Conservation (phyloP, 2,113 vertebrate species). For the Protobothrops flavoviridis region DNA sequence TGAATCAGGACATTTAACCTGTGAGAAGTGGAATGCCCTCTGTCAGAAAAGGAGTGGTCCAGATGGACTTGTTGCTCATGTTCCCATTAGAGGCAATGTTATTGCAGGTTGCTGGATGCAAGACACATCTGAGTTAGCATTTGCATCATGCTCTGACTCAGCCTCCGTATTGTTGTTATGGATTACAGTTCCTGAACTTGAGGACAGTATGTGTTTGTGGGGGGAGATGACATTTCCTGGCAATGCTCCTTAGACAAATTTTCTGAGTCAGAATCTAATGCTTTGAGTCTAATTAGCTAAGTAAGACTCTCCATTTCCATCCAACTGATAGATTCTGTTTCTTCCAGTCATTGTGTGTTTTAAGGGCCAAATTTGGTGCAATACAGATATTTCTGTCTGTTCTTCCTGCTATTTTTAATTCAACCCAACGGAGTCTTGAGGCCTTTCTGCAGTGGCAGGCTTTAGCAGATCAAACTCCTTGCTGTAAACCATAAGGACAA, state of each 20-base stretch:
- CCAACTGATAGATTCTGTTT: neutral
- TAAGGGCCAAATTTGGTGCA: neutral
- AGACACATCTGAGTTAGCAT: conserved; percentile 21
- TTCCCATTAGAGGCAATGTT: conserved; percentile 20
- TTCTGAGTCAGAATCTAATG: conserved; percentile 51
- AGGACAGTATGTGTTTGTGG: neutral
- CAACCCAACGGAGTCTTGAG: neutral
- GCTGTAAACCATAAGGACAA: neutral
- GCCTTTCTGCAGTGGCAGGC: neutral
- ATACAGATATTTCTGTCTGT: neutral
- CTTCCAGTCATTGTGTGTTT: neutral
- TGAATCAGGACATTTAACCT: conserved; percentile 8
- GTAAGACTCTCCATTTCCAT: neutral
- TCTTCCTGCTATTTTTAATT: neutral
- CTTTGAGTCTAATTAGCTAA: conserved; percentile 8
- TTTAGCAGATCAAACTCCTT: neutral
- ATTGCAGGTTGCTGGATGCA: conserved; percentile 18
- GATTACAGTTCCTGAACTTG: conserved; percentile 31
- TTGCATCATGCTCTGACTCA: conserved; percentile 41
- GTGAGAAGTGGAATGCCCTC: conserved; percentile 1
- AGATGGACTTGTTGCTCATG: conserved; percentile 24
- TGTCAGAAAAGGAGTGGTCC: conserved; percentile 12
- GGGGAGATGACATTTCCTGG: conserved; percentile 27
- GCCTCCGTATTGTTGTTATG: neutral
- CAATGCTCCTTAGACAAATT: conserved; percentile 37